These are phyloP conservation scores for Hecatera dysodea DNA, from an alignment of 2,888 invertebrate species.

Conservation along the genomic window DNA sequence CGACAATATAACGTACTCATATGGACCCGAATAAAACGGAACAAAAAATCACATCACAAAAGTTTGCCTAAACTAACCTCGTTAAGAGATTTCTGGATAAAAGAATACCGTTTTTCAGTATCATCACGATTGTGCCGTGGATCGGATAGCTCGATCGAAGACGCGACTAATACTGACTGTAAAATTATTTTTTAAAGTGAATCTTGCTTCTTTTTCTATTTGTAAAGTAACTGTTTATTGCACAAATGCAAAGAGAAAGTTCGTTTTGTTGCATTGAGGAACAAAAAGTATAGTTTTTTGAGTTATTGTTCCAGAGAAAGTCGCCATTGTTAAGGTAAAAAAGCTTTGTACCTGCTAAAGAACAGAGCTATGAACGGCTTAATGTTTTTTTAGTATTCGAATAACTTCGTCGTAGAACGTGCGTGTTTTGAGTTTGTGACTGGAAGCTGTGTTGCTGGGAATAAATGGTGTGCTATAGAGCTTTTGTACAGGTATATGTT, in stretches of 20 bases:
- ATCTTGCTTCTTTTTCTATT: conserved; percentile 62
- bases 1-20: conserved; percentile 88
- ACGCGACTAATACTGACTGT: conserved; percentile 78
- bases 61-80: conserved; percentile 91
- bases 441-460: conserved; percentile 43
- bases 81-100: conserved; percentile 90
- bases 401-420: conserved; percentile 80
- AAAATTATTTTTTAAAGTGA: conserved; percentile 70
- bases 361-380: conserved; percentile 78
- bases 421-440: conserved; percentile 76
- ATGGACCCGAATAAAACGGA: conserved; percentile 86
- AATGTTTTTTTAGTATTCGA: conserved; percentile 84
- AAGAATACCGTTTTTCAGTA: conserved; percentile 90
- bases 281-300: conserved; percentile 82
- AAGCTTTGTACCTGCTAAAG: conserved; percentile 83
- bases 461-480: conserved; percentile 42
- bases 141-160: conserved; percentile 87
- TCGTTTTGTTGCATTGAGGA: conserved; percentile 76
- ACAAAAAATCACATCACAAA: conserved; percentile 89
- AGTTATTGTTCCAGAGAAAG: conserved; percentile 86
- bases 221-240: conserved; percentile 75
- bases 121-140: conserved; percentile 88
- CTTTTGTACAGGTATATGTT: conserved; percentile 66
- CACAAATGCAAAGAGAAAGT: conserved; percentile 84
- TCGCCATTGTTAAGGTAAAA: conserved; percentile 82